These are phyloP conservation scores for Stichopus chloronotus DNA, from an alignment of 35 echinoderm and acorn worm species.

Conservation along the genomic window DNA sequence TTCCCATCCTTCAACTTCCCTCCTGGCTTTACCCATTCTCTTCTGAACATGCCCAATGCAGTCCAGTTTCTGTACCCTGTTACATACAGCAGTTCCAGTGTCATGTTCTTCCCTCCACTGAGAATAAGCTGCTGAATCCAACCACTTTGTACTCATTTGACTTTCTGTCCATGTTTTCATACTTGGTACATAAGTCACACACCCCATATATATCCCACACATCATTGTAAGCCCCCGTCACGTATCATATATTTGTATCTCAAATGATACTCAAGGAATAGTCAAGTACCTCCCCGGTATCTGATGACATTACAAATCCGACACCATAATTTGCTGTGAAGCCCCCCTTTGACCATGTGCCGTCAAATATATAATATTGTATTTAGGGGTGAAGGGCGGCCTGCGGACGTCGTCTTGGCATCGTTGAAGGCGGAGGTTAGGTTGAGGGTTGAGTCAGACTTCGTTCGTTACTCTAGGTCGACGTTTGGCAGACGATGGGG, in stretches of 20 bases:
- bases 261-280: slow-evolving; percentile 27
- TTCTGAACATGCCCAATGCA: slow-evolving; percentile 59
- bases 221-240: slow-evolving; percentile 45
- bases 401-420: slow-evolving; percentile 7
- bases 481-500: no score
- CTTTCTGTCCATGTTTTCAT: slow-evolving; percentile 53
- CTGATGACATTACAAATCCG: slow-evolving; percentile 68
- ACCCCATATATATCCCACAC: slow-evolving; percentile 53
- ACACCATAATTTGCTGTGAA: slow-evolving; percentile 70
- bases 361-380: no score
- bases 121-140: slow-evolving; percentile 10
- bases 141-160: slow-evolving; percentile 45
- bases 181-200: slow-evolving; percentile 24
- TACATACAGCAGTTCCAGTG: slow-evolving; percentile 31
- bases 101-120: slow-evolving; percentile 50
- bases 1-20: slow-evolving; percentile 43
- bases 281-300: slow-evolving; percentile 65
- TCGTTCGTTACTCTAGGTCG: no score
- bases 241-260: slow-evolving; percentile 48
- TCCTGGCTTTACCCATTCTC: slow-evolving; percentile 36
- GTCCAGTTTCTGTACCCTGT: slow-evolving; percentile 51
- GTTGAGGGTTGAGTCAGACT: no score
- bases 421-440: no score
- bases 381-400: no score
- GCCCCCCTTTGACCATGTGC: slow-evolving; percentile 61